phyloP scores from a whole-genome alignment of 2,888 invertebrate species.

The Amblyjoppa proteus region DNA sequence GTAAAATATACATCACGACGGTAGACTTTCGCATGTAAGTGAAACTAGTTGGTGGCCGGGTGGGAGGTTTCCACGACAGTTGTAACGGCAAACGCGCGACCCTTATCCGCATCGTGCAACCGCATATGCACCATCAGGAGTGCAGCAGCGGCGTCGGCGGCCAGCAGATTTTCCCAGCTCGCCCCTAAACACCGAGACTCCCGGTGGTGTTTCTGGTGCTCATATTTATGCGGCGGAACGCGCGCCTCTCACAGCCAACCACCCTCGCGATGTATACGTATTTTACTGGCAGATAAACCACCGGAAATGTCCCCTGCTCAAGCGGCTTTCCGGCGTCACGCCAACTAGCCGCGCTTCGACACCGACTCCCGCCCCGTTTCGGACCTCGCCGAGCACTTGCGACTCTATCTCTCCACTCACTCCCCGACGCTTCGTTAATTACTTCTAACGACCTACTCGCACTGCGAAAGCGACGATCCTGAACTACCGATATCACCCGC shows the following conservation, averaged over 20 bases:
- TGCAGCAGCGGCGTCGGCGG: background rate
- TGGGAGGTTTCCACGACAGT: constrained; percentile 14
- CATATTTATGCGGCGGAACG: constrained; percentile 55
- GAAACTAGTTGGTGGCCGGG: constrained; percentile 32
- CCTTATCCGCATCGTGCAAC: constrained; percentile 50
- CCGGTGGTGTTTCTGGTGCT: constrained; percentile 20
- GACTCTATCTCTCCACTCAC: constrained; percentile 18
- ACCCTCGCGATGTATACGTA: constrained; percentile 29
- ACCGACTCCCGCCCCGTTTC: constrained; percentile 12
- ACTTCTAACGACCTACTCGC: constrained; percentile 19
- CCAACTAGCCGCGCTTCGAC: constrained; percentile 44
- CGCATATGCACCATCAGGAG: constrained; percentile 35
- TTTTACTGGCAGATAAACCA: constrained; percentile 55
- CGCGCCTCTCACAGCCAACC: constrained; percentile 33
- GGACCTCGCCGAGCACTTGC: background rate
- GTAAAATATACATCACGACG: constrained; percentile 8
- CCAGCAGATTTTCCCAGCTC: constrained; percentile 16
- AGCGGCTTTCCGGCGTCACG: constrained; percentile 54
- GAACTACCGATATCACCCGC: background rate
- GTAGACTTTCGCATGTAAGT: constrained; percentile 3
- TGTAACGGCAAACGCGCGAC: constrained; percentile 37
- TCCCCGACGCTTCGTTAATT: constrained; percentile 10
- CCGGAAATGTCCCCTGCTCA: constrained; percentile 53
- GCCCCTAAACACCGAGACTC: constrained; percentile 8
- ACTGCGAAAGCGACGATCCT: background rate